Conservation (phyloP, 2,888 invertebrate species). For the Amaurobius ferox region DNA sequence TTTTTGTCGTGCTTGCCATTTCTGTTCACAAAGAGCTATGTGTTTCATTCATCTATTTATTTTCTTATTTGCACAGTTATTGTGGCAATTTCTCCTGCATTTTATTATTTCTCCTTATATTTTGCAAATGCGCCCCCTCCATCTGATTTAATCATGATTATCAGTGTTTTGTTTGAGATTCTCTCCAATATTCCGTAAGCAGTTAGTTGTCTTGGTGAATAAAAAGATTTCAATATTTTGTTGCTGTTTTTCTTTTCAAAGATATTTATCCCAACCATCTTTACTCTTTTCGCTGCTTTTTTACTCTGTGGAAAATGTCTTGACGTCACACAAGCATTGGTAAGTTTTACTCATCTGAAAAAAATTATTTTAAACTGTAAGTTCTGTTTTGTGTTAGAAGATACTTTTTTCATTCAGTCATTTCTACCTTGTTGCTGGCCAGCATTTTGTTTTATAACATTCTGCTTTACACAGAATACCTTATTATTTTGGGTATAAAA, state of each 20-base stretch:
- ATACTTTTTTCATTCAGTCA: too few species aligned
- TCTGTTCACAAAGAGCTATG: not conserved
- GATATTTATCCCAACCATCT: slow-evolving; percentile 72
- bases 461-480: too few species aligned
- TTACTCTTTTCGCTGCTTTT: slow-evolving; percentile 72
- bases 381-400: too few species aligned
- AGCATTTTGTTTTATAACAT: too few species aligned
- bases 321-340: slow-evolving; percentile 53
- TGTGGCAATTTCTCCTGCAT: not conserved
- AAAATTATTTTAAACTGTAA: not conserved
- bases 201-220: too few species aligned
- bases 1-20: not conserved
- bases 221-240: not conserved
- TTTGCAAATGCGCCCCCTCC: not conserved
- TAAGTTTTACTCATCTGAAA: slow-evolving; percentile 30
- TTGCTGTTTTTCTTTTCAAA: slow-evolving; percentile 43
- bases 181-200: too few species aligned
- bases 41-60: not conserved
- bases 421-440: too few species aligned
- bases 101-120: not conserved
- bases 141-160: too few species aligned
- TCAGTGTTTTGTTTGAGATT: too few species aligned
- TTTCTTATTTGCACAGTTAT: not conserved
- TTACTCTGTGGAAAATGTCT: slow-evolving; percentile 58
- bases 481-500: too few species aligned